A percentile compares a stretch with the other conserved stretches of the same genome.
Evolutionary conservation across 2,113 vertebrate species (phyloP).

Genomic region (Capreolus pygargus): DNA sequence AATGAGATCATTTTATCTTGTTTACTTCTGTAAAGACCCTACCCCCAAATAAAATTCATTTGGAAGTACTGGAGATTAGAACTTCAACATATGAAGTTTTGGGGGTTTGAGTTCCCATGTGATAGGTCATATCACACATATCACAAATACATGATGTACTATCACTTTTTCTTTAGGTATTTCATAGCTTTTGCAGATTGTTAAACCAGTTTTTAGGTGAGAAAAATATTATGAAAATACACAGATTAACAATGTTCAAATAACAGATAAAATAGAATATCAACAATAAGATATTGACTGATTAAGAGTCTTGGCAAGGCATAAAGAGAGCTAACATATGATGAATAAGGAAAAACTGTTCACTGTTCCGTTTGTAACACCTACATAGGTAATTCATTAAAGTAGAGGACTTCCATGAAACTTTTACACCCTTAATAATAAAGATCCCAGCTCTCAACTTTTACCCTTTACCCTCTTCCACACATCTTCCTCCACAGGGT

Average conservation of each 20-base stretch:
- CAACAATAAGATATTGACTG: neutral
- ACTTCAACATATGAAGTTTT: neutral
- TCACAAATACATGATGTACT: neutral
- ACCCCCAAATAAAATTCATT: neutral
- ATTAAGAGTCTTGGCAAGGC: neutral
- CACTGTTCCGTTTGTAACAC: neutral
- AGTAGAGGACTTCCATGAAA: neutral
- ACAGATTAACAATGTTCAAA: neutral
- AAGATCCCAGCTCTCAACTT: neutral
- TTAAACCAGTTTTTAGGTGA: neutral
- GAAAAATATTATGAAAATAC: neutral
- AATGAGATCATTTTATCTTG: neutral
- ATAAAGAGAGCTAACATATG: neutral
- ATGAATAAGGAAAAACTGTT: neutral
- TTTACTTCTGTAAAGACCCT: neutral
- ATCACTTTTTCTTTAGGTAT: neutral
- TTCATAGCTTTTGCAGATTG: neutral
- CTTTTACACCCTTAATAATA: neutral
- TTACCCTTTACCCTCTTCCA: neutral
- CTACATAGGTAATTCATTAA: neutral
- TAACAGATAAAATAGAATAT: neutral
- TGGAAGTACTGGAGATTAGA: neutral
- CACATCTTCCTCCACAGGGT: neutral
- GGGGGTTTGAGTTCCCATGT: neutral
- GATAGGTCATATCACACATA: neutral